Conservation (phyloP, 1,140 invertebrate species). For the Zaprionus vittiger region DNA sequence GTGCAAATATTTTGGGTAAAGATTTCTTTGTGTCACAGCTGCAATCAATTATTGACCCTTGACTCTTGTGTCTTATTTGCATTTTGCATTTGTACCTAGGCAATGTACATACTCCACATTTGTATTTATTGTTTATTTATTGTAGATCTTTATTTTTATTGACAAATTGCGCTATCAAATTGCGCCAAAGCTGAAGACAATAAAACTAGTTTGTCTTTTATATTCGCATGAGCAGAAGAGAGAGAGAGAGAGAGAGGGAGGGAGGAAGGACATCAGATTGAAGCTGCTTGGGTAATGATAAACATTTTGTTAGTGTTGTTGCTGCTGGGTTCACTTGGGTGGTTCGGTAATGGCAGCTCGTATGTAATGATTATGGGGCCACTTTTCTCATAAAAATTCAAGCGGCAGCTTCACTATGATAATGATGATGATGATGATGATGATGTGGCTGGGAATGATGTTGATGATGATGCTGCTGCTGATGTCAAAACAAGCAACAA, state of each 20-base stretch:
- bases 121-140: conserved; percentile 3
- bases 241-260: background rate
- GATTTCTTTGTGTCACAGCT: background rate
- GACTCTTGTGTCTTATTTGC: background rate
- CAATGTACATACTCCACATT: background rate
- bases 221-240: conserved; percentile 19
- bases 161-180: conserved; percentile 67
- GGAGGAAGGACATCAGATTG: conserved; percentile 7
- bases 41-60: background rate
- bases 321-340: conserved; percentile 23
- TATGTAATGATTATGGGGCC: conserved; percentile 79
- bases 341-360: conserved; percentile 59
- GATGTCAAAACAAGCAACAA: conserved; percentile 78
- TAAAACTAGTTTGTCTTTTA: conserved; percentile 52
- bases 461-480: conserved; percentile 44
- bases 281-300: conserved; percentile 59
- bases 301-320: conserved; percentile 58
- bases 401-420: conserved; percentile 57
- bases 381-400: conserved; percentile 81
- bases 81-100: background rate
- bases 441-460: conserved; percentile 51
- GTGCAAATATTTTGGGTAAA: background rate
- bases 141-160: conserved; percentile 50
- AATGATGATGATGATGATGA: conserved; percentile 58
- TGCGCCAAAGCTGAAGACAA: conserved; percentile 22